A percentile compares a stretch with the other conserved stretches of the same genome.
These are phyloP conservation scores for Agonopterix heracliana DNA, from an alignment of 2,888 invertebrate species.

Conservation along the genomic window DNA sequence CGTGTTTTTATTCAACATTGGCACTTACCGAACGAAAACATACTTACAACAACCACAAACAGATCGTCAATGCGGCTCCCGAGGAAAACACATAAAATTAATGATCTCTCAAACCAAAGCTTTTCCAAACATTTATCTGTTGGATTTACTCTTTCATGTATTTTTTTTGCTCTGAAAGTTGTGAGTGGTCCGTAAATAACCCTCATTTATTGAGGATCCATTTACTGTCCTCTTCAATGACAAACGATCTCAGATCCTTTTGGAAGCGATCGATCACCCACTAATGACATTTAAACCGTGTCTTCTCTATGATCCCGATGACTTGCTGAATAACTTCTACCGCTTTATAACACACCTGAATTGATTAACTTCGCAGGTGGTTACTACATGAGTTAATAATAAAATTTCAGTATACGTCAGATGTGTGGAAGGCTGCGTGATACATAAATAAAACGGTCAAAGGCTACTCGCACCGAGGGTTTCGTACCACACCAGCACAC, in stretches of 20 bases:
- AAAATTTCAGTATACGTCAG: too few species aligned
- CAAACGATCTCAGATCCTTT: constrained; percentile 59
- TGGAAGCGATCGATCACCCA: constrained; percentile 53
- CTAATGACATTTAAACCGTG: constrained; percentile 60
- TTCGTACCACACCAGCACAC: too few species aligned
- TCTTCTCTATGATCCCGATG: constrained; percentile 30
- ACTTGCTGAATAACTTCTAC: constrained; percentile 26
- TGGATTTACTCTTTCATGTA: constrained; percentile 50
- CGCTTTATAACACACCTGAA: too few species aligned
- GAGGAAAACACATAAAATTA: constrained; percentile 42
- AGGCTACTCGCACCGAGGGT: too few species aligned
- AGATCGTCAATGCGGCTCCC: constrained; percentile 6
- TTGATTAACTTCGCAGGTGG: too few species aligned
- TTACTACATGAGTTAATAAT: too few species aligned
- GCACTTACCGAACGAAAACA: neutral
- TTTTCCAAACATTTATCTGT: constrained; percentile 49
- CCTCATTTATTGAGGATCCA: constrained; percentile 50
- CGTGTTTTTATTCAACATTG: too few species aligned
- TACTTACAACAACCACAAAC: neutral
- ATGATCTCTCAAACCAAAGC: constrained; percentile 55
- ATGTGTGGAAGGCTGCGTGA: too few species aligned
- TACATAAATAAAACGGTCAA: too few species aligned
- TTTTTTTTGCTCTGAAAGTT: constrained; percentile 40
- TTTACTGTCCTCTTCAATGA: constrained; percentile 58
- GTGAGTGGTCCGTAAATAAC: constrained; percentile 58